Conservation (phyloP, 2,113 vertebrate species). For the Oreotragus oreotragus region DNA sequence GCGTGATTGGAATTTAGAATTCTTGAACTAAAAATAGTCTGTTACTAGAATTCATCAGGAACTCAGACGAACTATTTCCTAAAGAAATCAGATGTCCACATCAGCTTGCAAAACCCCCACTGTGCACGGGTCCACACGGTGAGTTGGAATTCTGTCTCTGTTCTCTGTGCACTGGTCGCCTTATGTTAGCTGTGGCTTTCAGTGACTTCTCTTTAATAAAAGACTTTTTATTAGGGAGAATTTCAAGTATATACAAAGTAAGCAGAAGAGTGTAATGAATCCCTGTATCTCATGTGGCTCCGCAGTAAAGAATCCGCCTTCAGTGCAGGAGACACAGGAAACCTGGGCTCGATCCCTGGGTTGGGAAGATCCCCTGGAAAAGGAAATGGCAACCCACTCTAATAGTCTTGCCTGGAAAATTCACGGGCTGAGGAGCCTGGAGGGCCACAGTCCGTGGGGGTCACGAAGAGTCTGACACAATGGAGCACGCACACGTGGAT, state of each 20-base stretch:
- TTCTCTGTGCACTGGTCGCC: accelerated
- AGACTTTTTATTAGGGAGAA: neutral
- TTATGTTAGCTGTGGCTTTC: neutral
- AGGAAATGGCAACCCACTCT: neutral
- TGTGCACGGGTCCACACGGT: accelerated
- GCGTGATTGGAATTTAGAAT: neutral
- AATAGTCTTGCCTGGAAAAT: neutral
- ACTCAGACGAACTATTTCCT: neutral
- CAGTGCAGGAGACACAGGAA: neutral
- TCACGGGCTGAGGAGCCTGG: neutral
- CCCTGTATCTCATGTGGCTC: neutral
- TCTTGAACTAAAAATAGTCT: neutral
- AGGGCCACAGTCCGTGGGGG: neutral
- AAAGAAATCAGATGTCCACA: neutral
- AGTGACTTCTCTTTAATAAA: neutral
- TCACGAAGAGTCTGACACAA: neutral
- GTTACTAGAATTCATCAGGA: neutral
- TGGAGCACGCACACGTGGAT: neutral
- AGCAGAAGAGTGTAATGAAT: neutral
- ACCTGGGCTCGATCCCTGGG: neutral
- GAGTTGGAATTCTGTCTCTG: neutral
- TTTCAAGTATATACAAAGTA: neutral
- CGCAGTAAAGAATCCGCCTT: neutral
- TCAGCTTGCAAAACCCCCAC: accelerated
- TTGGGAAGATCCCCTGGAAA: neutral